phyloP scores from a whole-genome alignment of 2,113 vertebrate species.

The Ammodramus savannarum region DNA sequence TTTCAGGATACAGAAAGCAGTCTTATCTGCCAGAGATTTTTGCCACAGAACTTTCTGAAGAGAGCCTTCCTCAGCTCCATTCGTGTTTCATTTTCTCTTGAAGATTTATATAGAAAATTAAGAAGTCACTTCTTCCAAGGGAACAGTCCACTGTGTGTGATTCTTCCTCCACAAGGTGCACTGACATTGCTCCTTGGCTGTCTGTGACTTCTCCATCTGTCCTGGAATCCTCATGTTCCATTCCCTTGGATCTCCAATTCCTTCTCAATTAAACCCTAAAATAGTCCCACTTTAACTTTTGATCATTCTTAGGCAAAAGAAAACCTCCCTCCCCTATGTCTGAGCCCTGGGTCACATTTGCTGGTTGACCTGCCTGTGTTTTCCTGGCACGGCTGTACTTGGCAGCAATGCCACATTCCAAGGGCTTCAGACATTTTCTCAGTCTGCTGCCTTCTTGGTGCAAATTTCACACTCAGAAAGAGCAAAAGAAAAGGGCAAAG shows the following conservation, averaged over 20 bases:
- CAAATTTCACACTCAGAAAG: slow-evolving; percentile 30
- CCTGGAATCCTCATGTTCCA: background rate
- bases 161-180: background rate
- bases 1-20: background rate
- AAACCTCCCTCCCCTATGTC: background rate
- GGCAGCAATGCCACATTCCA: slow-evolving; percentile 47
- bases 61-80: background rate
- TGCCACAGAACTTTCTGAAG: background rate
- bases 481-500: slow-evolving; percentile 34
- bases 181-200: background rate
- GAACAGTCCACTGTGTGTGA: background rate
- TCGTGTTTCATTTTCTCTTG: background rate
- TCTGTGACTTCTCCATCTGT: background rate
- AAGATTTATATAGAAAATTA: background rate
- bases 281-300: background rate
- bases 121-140: background rate
- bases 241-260: background rate
- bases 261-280: background rate
- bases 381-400: background rate
- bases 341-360: background rate
- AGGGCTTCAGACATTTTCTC: slow-evolving; percentile 35
- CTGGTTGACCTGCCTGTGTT: background rate
- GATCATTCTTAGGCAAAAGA: background rate
- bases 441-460: background rate
- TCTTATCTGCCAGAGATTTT: background rate